phyloP scores from a whole-genome alignment of 2,888 invertebrate genomes.

The Microchrysa polita region DNA sequence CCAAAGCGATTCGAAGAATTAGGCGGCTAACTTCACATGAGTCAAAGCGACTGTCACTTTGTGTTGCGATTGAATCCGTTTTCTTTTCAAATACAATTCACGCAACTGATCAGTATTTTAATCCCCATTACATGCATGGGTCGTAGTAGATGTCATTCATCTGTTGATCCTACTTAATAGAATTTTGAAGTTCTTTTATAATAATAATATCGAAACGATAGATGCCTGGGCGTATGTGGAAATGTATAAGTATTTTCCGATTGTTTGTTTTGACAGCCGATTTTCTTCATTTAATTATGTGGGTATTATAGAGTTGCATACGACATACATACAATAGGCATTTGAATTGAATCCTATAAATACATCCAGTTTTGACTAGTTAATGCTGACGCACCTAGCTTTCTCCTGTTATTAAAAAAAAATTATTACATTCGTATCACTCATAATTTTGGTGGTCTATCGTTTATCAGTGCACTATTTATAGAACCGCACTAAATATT shows the following conservation, averaged over 20 bases:
- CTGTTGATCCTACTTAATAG: slow-evolving; percentile 38
- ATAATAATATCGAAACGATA: background rate
- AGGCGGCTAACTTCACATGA: no score
- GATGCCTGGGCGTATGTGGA: background rate
- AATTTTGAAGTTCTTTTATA: slow-evolving; percentile 17
- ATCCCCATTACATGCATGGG: slow-evolving; percentile 42
- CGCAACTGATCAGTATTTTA: slow-evolving; percentile 40
- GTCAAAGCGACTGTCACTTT: no score
- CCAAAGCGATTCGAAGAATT: no score
- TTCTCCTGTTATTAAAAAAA: no score
- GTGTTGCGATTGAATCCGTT: slow-evolving; percentile 35
- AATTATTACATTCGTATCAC: no score
- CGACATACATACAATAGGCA: background rate
- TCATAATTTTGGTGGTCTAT: no score
- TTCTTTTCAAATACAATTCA: slow-evolving; percentile 33
- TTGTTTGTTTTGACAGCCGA: slow-evolving; percentile 43
- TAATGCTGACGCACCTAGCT: no score
- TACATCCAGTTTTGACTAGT: slow-evolving; percentile 36
- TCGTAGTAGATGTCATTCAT: slow-evolving; percentile 39
- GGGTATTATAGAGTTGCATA: background rate
- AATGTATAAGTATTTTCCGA: slow-evolving; percentile 21
- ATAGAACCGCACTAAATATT: no score
- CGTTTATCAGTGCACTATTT: no score
- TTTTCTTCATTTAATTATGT: slow-evolving; percentile 38
- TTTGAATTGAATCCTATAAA: slow-evolving; percentile 34